phyloP scores from a whole-genome alignment of 2,113 vertebrate species.

The Axis porcinus region DNA sequence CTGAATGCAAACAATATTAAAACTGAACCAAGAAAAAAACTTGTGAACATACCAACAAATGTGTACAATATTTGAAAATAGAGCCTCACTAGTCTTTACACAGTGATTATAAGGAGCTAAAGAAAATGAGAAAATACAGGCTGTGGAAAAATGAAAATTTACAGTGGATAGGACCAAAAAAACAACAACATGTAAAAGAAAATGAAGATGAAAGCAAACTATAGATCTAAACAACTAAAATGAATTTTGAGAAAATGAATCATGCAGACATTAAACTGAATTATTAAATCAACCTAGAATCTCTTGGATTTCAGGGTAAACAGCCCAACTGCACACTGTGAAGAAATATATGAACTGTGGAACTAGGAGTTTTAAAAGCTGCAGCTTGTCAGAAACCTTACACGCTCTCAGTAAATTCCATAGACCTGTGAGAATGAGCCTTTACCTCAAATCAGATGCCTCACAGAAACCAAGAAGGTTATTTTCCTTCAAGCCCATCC shows the following conservation, averaged over 20 bases:
- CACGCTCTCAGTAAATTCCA: not conserved
- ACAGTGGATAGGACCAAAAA: not conserved
- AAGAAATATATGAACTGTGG: not conserved
- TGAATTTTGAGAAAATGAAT: slow-evolving; percentile 1
- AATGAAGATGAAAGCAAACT: not conserved
- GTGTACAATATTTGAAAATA: not conserved
- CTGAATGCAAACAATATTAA: not conserved
- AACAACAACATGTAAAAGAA: not conserved
- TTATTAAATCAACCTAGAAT: not conserved
- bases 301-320: slow-evolving; percentile 17
- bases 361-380: not conserved
- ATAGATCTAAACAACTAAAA: not conserved
- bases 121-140: not conserved
- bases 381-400: not conserved
- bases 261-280: not conserved
- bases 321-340: not conserved
- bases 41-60: not conserved
- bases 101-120: slow-evolving; percentile 7
- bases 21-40: not conserved
- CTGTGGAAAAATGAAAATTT: not conserved
- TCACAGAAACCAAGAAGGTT: slow-evolving; percentile 17
- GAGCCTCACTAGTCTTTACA: not conserved
- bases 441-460: not conserved
- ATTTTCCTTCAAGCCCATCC: not conserved
- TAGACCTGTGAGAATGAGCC: not conserved